These are phyloP conservation scores for Pemphigus obesinymphae DNA, from an alignment of 1,140 invertebrate genomes.

Conservation along the genomic window DNA sequence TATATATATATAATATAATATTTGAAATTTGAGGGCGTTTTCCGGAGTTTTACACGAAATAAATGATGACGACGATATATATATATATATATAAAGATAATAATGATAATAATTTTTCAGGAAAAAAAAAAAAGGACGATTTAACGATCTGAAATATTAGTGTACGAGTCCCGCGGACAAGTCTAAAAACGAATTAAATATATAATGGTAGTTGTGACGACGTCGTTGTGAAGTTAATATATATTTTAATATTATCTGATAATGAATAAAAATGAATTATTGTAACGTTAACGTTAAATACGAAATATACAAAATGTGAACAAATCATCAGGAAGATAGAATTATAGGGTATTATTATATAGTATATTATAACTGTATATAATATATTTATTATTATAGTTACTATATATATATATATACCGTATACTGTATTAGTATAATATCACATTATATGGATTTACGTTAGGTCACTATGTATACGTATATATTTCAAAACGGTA, in stretches of 20 bases:
- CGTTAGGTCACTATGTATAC: not conserved
- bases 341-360: too few relatives aligned
- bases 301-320: not conserved
- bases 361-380: too few relatives aligned
- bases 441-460: not conserved
- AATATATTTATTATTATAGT: too few relatives aligned
- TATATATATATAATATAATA: too few relatives aligned
- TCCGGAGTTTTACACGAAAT: not conserved
- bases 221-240: not conserved
- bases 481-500: too few relatives aligned
- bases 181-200: not conserved
- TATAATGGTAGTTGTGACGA: not conserved
- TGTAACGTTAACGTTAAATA: not conserved
- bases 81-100: not conserved
- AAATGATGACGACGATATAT: not conserved
- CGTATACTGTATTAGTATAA: too few relatives aligned
- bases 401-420: too few relatives aligned
- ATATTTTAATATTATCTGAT: constrained; percentile 3
- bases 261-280: constrained; percentile 8
- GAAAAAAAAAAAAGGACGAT: not conserved
- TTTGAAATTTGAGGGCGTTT: not conserved
- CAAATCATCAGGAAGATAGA: not conserved
- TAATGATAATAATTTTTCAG: constrained; percentile 6
- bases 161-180: not conserved
- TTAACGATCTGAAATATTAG: constrained; percentile 9